Base-by-base conservation (phyloP, 2,797 vertebrate genomes). In the Pseudochirops cupreus region DNA sequence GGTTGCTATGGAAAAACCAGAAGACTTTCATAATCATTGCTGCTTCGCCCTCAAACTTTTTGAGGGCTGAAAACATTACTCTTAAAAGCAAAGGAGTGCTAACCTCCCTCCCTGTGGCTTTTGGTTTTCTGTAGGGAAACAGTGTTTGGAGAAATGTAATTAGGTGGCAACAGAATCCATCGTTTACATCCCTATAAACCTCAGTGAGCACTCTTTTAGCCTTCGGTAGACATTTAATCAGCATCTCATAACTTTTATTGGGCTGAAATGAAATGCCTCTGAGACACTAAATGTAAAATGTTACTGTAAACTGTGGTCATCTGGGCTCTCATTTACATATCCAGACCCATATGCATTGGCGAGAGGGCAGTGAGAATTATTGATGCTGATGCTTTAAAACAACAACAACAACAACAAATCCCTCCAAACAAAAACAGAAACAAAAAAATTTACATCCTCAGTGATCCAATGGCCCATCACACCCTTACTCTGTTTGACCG, bases 181-280 rank as follows among this genome's bases (percentile, higher is more conserved):
- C 97, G 94, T 96, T 97, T 95, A 96, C 97, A 97, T 94, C 92
- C 91, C 97, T 98, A 94, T 98, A 97, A 98, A 98, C 97, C 96
- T 97, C 97, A 96, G 97, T 97, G 98, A 98, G 94, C 46, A 92
- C 97, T 98, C 98, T 97, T 98, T 98, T 97, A 98, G 95, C 95
- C 92, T 97, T 97, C 97, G 98, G 98, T 97, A 97, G 96, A 97
- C 98, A 93, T 98, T 98, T 98, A 98, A 98, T 98, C 98, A 98
- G 98, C 0, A 67, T 93, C 97, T 97, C 98, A 97, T 98, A 98
- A 98, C 98, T 98, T 98, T 98, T 98, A 98, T 98, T 97, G 97
- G 97, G 91, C 94, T 96, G 98, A 97, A 98, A 98, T 98, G 97
- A 97, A 97, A 95, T 95, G 97, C 97, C 98, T 97, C 98, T 97